Conservation (phyloP, 2,113 vertebrate species). For the Polyodon spathula region DNA sequence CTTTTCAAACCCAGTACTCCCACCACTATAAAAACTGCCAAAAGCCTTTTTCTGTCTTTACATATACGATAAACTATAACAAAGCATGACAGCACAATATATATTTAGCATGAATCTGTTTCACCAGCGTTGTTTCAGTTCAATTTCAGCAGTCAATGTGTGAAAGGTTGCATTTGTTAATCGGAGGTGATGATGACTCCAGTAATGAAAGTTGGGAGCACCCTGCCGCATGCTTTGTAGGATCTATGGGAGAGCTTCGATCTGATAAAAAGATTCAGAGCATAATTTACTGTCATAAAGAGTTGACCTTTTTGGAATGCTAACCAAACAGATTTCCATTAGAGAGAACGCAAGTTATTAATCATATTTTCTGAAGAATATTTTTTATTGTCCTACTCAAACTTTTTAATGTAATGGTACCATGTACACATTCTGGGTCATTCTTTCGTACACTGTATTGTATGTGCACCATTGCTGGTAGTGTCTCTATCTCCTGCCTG, state of each 20-base stretch:
- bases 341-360: neutral
- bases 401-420: neutral
- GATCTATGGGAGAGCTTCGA: no score
- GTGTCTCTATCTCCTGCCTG: no score
- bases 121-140: neutral
- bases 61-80: no score
- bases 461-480: no score
- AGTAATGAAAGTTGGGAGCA: neutral
- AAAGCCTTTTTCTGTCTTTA: no score
- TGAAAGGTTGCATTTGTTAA: neutral
- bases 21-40: no score
- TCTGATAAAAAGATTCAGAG: no score
- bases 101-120: neutral
- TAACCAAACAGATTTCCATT: neutral
- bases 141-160: constrained; percentile 1
- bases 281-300: neutral
- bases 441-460: no score
- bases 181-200: neutral
- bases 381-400: constrained; percentile 1
- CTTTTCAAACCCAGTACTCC: no score
- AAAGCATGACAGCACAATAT: no score
- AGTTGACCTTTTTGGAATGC: neutral
- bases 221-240: neutral
- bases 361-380: neutral
- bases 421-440: no score